These are phyloP conservation scores for Eleginops maclovinus DNA, from an alignment of 2,113 vertebrate genomes.

Conservation along the genomic window DNA sequence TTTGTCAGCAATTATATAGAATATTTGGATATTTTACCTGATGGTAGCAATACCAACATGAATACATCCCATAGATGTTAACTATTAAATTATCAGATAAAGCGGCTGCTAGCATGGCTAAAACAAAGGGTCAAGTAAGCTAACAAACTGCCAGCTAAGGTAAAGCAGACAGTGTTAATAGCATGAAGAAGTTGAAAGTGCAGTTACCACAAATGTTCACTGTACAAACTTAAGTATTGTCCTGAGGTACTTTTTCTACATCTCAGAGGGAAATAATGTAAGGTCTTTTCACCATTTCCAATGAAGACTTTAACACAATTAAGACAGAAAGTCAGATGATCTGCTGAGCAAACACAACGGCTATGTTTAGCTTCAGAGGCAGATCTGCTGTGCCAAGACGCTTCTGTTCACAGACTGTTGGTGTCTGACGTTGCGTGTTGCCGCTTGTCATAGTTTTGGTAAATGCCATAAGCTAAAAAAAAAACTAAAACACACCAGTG, in stretches of 20 bases:
- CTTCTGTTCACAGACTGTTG: slow-evolving; percentile 10
- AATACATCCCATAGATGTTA: neutral
- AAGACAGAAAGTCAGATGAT: slow-evolving; percentile 7
- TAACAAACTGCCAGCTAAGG: neutral
- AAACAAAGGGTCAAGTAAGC: neutral
- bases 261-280: neutral
- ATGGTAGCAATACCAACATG: neutral
- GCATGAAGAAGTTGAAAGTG: neutral
- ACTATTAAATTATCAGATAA: neutral
- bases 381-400: slow-evolving; percentile 23
- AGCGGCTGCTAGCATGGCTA: neutral
- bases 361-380: slow-evolving; percentile 51
- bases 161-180: neutral
- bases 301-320: slow-evolving; percentile 5
- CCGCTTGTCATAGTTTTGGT: slow-evolving; percentile 9
- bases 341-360: slow-evolving; percentile 12
- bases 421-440: neutral
- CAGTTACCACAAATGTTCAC: neutral
- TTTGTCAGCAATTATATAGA: neutral
- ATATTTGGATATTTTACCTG: neutral
- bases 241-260: neutral
- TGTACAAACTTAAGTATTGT: neutral
- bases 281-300: neutral
- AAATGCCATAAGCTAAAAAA: neutral
- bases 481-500: neutral